Evolutionary conservation across 2,113 vertebrate species (phyloP), one percentile per base, ranked within the genome.

Genomic region (Macheiramphus alcinus): DNA sequence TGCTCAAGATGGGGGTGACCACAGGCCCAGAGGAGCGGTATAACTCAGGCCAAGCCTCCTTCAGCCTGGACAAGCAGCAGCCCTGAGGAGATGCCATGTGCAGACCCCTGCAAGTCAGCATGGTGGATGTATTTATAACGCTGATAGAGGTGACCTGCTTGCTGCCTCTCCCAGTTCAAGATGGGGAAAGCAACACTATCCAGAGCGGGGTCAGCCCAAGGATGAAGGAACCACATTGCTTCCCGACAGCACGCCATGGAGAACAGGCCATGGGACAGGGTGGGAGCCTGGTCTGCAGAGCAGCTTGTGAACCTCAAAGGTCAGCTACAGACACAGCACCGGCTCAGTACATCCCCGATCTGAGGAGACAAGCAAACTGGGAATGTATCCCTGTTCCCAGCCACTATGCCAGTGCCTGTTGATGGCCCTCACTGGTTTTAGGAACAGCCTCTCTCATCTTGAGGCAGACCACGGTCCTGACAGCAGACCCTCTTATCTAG

Each of bases 261-360:
- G 36, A 83, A 13, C 36, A 22, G 6, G 7, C 42, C 3, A 6
- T 1, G 2, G 31, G 31, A 42, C 19, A 15, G 36, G 11, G 43
- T 29, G 43, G 14, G 23, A 59, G 18, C 55, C 53, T 13, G 14
- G 11, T 29, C 36, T 31, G 16, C 19, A 18, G 36, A n/a, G 26
- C 68, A 45, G 68, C 48, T 53, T 23, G 1, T 25, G 7, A 53
- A 36, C 67, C 48, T 81, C 55, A 18, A 19, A 86, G 40, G 20
- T 72, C 50, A 38, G 34, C 21, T 45, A 21, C 34, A 38, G 59
- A 16, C 26, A 38, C 0, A 0, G 59, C 68, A 29, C n/a, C 5
- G 0, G 50, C 29, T 40, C 42, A 5, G 14, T 7, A 66, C 2
- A 0, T 10, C 42, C 52, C n/a, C 6, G 0, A 13, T 22, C 42